These are phyloP conservation scores for Pleuronectes platessa DNA, from an alignment of 2,113 vertebrate genomes.

Conservation along the genomic window DNA sequence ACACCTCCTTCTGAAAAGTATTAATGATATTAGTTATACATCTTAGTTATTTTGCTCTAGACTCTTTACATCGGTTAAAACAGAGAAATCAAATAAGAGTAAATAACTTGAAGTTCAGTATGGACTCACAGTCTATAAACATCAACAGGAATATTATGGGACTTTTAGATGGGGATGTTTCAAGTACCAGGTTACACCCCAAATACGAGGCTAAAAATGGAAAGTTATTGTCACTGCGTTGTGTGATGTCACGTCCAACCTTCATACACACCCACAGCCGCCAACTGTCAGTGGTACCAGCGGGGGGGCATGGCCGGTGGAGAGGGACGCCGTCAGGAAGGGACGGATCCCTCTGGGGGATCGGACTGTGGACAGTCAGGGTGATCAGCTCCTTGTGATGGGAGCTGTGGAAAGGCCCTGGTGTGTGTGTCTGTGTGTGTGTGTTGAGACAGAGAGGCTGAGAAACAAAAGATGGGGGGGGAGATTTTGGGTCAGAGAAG, in stretches of 20 bases:
- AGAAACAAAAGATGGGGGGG: conserved; percentile 55
- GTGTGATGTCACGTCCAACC: conserved; percentile 15
- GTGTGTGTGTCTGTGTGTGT: conserved; percentile 9
- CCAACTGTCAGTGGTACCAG: background rate
- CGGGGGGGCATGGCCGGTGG: background rate
- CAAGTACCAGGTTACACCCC: background rate
- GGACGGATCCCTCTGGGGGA: conserved; percentile 16
- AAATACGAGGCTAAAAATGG: conserved; percentile 1
- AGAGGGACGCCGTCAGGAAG: conserved; percentile 1
- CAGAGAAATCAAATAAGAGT: too few relatives aligned
- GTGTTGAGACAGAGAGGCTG: background rate
- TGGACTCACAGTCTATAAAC: conserved; percentile 28
- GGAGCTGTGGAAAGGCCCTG: conserved; percentile 1
- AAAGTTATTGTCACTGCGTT: conserved; percentile 13
- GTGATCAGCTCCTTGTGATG: conserved; percentile 34
- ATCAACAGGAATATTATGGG: conserved; percentile 6
- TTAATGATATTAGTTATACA: too few relatives aligned
- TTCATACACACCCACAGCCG: background rate
- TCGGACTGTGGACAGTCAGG: conserved; percentile 20
- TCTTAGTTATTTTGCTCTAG: too few relatives aligned
- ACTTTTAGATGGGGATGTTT: conserved; percentile 1
- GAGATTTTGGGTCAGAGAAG: conserved; percentile 35
- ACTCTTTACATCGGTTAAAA: too few relatives aligned
- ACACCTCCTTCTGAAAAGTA: too few relatives aligned
- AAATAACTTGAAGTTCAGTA: background rate